Evolutionary conservation across 2,797 vertebrate genomes (phyloP).

Genomic region (Ispidina lecontei): DNA sequence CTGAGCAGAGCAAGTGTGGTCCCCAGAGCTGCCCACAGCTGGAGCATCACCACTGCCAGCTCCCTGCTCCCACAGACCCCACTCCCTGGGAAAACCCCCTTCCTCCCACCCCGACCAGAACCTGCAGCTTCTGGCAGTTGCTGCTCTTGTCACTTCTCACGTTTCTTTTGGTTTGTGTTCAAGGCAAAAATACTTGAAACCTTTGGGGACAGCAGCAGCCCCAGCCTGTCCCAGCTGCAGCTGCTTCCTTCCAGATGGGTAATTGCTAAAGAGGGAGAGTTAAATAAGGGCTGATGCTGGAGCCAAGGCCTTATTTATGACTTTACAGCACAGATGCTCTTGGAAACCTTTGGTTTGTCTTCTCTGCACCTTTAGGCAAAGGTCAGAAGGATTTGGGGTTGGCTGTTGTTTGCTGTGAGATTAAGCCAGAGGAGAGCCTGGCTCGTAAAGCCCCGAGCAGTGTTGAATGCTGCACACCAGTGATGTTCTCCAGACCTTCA

Average conservation of each 20-base stretch:
- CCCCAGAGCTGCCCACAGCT: fast-evolving
- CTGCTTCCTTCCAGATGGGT: neutral
- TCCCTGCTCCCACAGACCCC: neutral
- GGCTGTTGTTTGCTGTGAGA: neutral
- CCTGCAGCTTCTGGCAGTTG: neutral
- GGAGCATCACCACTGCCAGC: neutral
- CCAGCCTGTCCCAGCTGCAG: neutral
- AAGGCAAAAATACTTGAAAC: neutral
- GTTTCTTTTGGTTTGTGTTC: neutral
- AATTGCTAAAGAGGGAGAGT: too few relatives aligned
- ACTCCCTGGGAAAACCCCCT: neutral
- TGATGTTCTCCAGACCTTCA: neutral
- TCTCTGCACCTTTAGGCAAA: neutral
- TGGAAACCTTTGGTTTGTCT: neutral
- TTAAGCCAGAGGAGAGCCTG: neutral
- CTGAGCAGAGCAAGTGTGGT: neutral
- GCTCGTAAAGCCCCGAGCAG: fast-evolving
- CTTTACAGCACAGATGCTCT: neutral
- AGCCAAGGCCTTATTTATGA: neutral
- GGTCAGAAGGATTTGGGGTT: neutral
- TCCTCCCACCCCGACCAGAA: neutral
- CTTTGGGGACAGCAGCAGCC: neutral
- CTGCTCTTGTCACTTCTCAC: neutral
- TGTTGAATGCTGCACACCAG: fast-evolving
- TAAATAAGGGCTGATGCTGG: neutral